Percentiles rank a stretch among this genome's conserved stretches.
These are phyloP conservation scores for Heteractis magnifica DNA, from an alignment of 92 coral and sea anemone genomes.

Conservation along the genomic window DNA sequence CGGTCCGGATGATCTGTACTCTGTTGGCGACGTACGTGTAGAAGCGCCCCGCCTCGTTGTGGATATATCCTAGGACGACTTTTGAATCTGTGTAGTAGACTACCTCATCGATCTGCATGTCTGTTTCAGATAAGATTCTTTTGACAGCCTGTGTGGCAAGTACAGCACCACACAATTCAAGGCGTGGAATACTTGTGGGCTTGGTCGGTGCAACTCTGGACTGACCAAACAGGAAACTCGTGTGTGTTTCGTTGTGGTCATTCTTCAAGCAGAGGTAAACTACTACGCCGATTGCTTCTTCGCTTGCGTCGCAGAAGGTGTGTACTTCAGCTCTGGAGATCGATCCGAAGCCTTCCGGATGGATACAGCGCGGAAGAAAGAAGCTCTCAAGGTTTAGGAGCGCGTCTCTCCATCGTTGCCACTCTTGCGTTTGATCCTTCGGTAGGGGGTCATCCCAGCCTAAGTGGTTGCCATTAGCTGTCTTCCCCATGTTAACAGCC, in stretches of 20 bases:
- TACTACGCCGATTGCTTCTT: slow-evolving; percentile 56
- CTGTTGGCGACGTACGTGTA: slow-evolving; percentile 59
- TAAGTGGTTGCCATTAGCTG: slow-evolving; percentile 22
- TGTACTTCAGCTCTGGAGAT: slow-evolving; percentile 34
- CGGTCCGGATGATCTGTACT: slow-evolving; percentile 39
- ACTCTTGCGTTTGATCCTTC: slow-evolving; percentile 32
- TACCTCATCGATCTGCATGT: slow-evolving; percentile 10
- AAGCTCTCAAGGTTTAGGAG: slow-evolving; percentile 44
- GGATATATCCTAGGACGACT: slow-evolving; percentile 55
- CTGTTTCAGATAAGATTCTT: not conserved
- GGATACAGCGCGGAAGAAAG: slow-evolving; percentile 44
- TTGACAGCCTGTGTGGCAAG: slow-evolving; percentile 36
- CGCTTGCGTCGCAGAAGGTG: slow-evolving; percentile 56
- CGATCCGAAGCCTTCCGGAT: slow-evolving; percentile 31
- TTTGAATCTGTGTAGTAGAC: slow-evolving; percentile 56
- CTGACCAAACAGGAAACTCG: slow-evolving; percentile 41
- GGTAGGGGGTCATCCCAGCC: slow-evolving; percentile 61
- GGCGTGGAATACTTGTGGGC: slow-evolving; percentile 54
- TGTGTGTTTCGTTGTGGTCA: slow-evolving; percentile 7
- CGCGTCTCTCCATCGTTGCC: slow-evolving; percentile 47
- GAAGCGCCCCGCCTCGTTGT: slow-evolving; percentile 50
- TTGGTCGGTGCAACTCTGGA: slow-evolving; percentile 51
- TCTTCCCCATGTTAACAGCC: slow-evolving; percentile 35
- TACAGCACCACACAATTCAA: slow-evolving; percentile 51
- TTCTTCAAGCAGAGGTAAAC: slow-evolving; percentile 36